Evolutionary conservation across 2,888 invertebrate species (phyloP), one percentile per base, ranked within the genome.

Genomic region (Iselma pallidipennis): DNA sequence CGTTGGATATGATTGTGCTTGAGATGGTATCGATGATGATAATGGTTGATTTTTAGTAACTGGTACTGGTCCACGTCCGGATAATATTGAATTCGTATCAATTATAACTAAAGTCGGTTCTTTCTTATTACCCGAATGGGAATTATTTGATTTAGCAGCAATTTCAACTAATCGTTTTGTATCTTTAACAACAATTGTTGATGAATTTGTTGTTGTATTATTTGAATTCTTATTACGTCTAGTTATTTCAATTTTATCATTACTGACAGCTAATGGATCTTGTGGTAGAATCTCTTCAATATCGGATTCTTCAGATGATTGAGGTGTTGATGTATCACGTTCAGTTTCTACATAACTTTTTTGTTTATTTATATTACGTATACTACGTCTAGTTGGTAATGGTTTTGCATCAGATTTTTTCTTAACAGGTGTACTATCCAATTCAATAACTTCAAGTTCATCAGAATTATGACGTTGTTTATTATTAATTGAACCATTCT

Each of bases 51-150:
- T 81, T 54, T 63, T 63, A 65, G 77, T 68, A 16, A 76, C 77
- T 31, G 87, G 86, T 48, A 87, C 78, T 16, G 86, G 84, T 12
- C 86, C 86, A 69, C 88, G 87, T 19, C 87, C 88, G 59, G 88
- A 86, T 59, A 88, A 80, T 74, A 88, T 87, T 14, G 92, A 87
- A 81, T 91, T 90, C 10, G 91, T 90, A 75, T 92, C 92, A 68
- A 92, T 91, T 53, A 92, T 91, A 29, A 92, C 91, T 68, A 92
- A 82, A 6, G 90, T 90, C 0, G 90, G 89, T 78, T 92, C 88
- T 73, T 92, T 89, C 76, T 90, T 87, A 52, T 84, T 85, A 52
- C 83, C 75, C 56, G 74, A 76, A 55, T 71, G 69, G 74, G 80
- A 81, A 58, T 78, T 75, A 59, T 70, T 78, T 42, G 85, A 84